Evolutionary conservation across 2,888 invertebrate species (phyloP).

Genomic region (Plusia festucae): DNA sequence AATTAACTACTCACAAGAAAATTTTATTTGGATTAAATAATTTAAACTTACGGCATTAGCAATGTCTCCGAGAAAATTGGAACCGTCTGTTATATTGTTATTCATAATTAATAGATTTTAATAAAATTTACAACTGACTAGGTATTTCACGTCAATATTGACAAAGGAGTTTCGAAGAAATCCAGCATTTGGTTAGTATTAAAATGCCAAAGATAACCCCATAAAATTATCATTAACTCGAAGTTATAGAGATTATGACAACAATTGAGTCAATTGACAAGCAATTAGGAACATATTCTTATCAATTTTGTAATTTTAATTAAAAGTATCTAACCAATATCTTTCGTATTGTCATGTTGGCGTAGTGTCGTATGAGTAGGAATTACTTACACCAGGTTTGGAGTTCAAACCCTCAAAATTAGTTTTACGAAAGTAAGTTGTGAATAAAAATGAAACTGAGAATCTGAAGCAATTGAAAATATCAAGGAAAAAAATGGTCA

Average conservation of each 20-base stretch:
- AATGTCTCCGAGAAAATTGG: not conserved
- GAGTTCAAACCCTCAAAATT: not conserved
- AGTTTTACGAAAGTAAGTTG: no score
- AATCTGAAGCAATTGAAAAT: no score
- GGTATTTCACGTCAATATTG: not conserved
- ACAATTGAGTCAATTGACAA: not conserved
- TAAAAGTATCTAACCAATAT: not conserved
- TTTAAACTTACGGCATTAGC: no score
- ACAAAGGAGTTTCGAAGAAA: not conserved
- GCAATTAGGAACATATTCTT: not conserved
- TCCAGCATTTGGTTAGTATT: not conserved
- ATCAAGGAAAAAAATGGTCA: no score
- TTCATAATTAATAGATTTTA: not conserved
- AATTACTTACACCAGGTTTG: not conserved
- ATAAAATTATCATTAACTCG: not conserved
- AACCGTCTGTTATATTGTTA: not conserved
- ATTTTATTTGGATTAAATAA: no score
- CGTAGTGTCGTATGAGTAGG: not conserved
- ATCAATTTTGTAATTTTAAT: slow-evolving; percentile 2
- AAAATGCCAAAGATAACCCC: not conserved
- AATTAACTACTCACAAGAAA: no score
- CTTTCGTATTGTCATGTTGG: not conserved
- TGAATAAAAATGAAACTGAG: no score
- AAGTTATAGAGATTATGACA: not conserved
- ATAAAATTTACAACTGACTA: not conserved